phyloP scores from a whole-genome alignment of 1,140 invertebrate genomes.

The Tachypleus tridentatus region DNA sequence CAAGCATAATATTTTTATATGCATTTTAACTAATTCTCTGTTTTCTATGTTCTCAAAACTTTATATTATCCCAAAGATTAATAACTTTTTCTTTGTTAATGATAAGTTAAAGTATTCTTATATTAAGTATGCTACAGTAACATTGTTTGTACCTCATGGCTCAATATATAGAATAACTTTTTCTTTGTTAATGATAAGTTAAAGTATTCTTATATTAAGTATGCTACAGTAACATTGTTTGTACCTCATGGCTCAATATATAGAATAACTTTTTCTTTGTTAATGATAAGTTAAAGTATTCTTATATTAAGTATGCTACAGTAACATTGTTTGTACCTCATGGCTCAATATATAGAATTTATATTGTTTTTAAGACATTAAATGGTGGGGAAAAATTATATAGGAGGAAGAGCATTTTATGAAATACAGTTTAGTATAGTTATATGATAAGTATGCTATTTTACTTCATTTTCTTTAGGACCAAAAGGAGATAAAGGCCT shows the following conservation, averaged over 20 bases:
- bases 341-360: neutral
- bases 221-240: too few species aligned
- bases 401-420: neutral
- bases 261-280: neutral
- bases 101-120: neutral
- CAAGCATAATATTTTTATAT: neutral
- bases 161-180: too few species aligned
- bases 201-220: too few species aligned
- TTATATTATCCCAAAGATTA: neutral
- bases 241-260: too few species aligned
- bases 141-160: too few species aligned
- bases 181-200: neutral
- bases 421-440: neutral
- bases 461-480: neutral
- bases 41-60: neutral
- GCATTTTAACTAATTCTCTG: neutral
- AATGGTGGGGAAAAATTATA: neutral
- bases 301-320: neutral
- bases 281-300: neutral
- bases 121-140: too few species aligned
- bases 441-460: neutral
- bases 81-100: neutral
- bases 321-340: too few species aligned
- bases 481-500: constrained; percentile 52
- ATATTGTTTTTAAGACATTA: too few species aligned